Base-by-base conservation (phyloP, 2,797 vertebrate species). In the Phylloscopus collybita region DNA sequence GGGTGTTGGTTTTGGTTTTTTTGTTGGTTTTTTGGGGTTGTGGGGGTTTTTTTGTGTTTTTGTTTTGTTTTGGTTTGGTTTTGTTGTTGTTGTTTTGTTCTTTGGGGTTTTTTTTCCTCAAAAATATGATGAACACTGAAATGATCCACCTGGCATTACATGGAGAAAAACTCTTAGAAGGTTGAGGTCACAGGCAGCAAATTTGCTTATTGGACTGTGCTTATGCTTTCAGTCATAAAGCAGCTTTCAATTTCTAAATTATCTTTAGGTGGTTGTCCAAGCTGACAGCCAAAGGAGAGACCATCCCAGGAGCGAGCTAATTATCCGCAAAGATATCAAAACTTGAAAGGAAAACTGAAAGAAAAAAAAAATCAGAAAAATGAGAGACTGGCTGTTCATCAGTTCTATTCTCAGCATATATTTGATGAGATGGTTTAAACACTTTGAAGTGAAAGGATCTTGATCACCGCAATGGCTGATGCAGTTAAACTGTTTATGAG, bases 351-450 rank as follows among this genome's bases (percentile, higher is more conserved):
- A 86, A 88, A 92, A 76, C 47, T 80, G 40, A 16, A 23, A 50
- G 7, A 19, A 27, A 27, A 29, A 23, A 23, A 80, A 86, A 79
- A 32, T 2, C 10, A 83, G 42, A 50, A 67, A 95, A 96, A 96
- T 66, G 50, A 79, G 70, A 95, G 53, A 27, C 30, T 85, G 57
- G 30, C 49, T 81, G 65, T 59, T 95, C 86, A 56, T 93, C 69
- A 89, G 88, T 95, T 96, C 86, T 93, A 66, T 89, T 95, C 57
- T 92, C 89, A 34, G 19, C n/a, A 11, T 56, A 69, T 69, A 75
- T 87, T 92, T 95, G 89, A 97, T 96, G 81, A 97, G 79, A 86
- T 60, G n/a, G 56, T 86, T 96, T 95, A 87, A 96, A 95, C 71
- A 85, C 86, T 95, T 95, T 51, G 64, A 86, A 96, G 93, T 95